A percentile compares a stretch with the other conserved stretches of the same genome.
Evolutionary conservation across 2,888 invertebrate species (phyloP).

Genomic region (Synergus umbraculus): DNA sequence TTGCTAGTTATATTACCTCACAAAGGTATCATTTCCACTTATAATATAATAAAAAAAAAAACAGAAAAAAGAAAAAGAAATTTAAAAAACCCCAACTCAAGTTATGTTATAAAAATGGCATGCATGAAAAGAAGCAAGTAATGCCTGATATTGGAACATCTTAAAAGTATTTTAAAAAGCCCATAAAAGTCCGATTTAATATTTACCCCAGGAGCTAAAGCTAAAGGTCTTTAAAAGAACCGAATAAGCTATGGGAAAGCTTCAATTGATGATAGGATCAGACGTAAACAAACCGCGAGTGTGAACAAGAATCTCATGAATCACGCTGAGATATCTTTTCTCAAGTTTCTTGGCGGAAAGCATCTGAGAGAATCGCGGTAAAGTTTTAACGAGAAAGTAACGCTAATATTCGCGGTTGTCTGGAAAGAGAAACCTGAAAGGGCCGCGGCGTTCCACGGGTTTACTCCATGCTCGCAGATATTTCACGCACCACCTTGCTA

Average conservation of each 20-base stretch:
- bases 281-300: constrained; percentile 16
- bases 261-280: constrained; percentile 20
- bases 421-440: constrained; percentile 45
- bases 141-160: not conserved
- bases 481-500: constrained; percentile 62
- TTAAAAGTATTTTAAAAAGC: not conserved
- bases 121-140: not conserved
- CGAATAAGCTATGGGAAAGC: not conserved
- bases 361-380: constrained; percentile 33
- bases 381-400: constrained; percentile 49
- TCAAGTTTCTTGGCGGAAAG: constrained; percentile 20
- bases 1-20: no score
- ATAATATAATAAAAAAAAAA: no score
- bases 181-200: not conserved
- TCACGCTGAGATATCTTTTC: constrained; percentile 31
- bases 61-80: not conserved
- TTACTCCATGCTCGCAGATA: constrained; percentile 55
- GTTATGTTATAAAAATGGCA: not conserved
- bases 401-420: constrained; percentile 47
- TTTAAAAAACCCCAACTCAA: not conserved
- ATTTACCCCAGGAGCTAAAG: not conserved
- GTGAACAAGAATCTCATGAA: constrained; percentile 36
- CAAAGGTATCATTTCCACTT: no score
- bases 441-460: constrained; percentile 46
- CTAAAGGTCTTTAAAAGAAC: not conserved